These are phyloP conservation scores for Arctia plantaginis DNA, from an alignment of 2,888 invertebrate genomes.

Conservation along the genomic window DNA sequence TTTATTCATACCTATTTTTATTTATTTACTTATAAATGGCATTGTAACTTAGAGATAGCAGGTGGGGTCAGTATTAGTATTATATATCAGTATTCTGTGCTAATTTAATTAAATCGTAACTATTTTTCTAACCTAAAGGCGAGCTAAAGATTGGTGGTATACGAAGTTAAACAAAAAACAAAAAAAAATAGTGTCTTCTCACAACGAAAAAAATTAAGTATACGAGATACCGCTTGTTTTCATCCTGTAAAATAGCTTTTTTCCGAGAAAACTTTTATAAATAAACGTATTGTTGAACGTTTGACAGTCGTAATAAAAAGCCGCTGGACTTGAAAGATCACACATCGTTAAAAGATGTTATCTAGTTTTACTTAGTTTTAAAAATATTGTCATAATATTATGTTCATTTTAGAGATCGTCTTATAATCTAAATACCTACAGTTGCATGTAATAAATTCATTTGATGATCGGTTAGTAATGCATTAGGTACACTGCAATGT, in stretches of 20 bases:
- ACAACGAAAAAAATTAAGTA: neutral
- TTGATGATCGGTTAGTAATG: neutral
- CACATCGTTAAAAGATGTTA: neutral
- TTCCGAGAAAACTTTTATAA: conserved; percentile 2
- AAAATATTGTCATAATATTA: neutral
- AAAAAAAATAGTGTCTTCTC: neutral
- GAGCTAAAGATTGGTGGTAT: neutral
- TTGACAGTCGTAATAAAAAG: neutral
- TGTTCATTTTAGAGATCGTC: neutral
- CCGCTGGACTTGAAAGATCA: neutral
- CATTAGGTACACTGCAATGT: neutral
- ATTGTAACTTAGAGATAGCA: neutral
- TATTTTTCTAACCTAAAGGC: too few relatives aligned
- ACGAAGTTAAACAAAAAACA: neutral
- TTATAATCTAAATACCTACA: too few relatives aligned
- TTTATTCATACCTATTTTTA: neutral
- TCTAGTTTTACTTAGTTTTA: conserved; percentile 1
- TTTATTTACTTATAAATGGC: neutral
- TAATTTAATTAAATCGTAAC: too few relatives aligned
- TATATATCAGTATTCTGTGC: too few relatives aligned
- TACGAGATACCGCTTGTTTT: neutral
- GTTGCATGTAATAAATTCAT: too few relatives aligned
- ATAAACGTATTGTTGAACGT: too few relatives aligned
- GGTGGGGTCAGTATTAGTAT: neutral
- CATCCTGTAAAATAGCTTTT: neutral